Conservation (phyloP, 2,113 vertebrate genomes). For the Sterrhoptilus dennistouni region DNA sequence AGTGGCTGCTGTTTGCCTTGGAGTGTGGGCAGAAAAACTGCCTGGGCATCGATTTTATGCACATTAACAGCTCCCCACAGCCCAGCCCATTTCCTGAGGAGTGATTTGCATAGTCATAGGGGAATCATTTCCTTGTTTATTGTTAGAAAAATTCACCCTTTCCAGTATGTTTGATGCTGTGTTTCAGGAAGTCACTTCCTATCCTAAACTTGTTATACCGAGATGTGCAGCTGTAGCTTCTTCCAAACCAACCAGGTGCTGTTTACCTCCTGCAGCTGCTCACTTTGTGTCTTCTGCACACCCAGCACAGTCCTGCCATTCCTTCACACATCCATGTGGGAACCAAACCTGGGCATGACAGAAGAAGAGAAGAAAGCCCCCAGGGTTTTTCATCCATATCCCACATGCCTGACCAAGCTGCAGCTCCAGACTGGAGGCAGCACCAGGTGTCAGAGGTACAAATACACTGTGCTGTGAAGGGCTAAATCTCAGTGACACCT, state of each 20-base stretch:
- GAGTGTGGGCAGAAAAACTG: background rate
- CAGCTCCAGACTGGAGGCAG: background rate
- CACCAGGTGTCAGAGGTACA: background rate
- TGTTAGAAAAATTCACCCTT: background rate
- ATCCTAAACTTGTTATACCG: background rate
- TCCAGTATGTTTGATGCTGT: background rate
- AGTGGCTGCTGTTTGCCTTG: background rate
- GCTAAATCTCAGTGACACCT: background rate
- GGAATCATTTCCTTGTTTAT: background rate
- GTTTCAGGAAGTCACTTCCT: background rate
- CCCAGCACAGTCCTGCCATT: background rate
- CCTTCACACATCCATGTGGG: background rate
- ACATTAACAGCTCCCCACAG: background rate
- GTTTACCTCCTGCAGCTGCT: background rate
- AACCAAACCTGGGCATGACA: background rate
- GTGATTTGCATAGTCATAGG: background rate
- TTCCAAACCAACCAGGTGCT: background rate
- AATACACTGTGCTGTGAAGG: background rate
- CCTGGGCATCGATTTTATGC: background rate
- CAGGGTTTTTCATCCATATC: background rate
- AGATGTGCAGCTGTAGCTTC: background rate
- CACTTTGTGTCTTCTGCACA: background rate
- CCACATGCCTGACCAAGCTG: background rate
- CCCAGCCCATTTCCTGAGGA: background rate
- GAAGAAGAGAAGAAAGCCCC: background rate